Conservation (phyloP, 2,888 invertebrate genomes). For the Galeruca laticollis region DNA sequence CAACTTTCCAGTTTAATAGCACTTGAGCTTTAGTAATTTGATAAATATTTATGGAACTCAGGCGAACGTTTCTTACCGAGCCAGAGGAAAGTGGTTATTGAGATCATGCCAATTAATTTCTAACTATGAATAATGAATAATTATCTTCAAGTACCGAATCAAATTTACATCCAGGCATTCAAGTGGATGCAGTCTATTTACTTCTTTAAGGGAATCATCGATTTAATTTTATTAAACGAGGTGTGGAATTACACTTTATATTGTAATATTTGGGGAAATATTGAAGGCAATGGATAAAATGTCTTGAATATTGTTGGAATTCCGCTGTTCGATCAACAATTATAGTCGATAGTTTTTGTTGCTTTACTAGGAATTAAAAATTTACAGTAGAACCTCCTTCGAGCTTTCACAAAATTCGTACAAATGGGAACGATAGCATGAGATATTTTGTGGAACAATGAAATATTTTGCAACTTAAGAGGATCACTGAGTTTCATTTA, state of each 20-base stretch:
- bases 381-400: too few relatives aligned
- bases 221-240: neutral
- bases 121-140: conserved; percentile 22
- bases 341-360: too few relatives aligned
- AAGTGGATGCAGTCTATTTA: conserved; percentile 21
- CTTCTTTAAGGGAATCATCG: conserved; percentile 10
- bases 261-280: neutral
- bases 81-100: conserved; percentile 11
- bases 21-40: conserved; percentile 23
- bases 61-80: conserved; percentile 18
- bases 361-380: too few relatives aligned
- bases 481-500: too few relatives aligned
- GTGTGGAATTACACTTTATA: neutral
- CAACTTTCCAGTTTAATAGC: conserved; percentile 14
- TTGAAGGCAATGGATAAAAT: neutral
- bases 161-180: conserved; percentile 11
- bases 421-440: too few relatives aligned
- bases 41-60: conserved; percentile 29
- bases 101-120: conserved; percentile 30
- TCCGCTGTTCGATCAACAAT: too few relatives aligned
- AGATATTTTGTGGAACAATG: too few relatives aligned
- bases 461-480: too few relatives aligned
- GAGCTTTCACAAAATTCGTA: too few relatives aligned
- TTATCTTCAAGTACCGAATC: conserved; percentile 27
- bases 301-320: too few relatives aligned